Conservation (phyloP, 2,797 vertebrate species). For the Xyrichtys novacula region DNA sequence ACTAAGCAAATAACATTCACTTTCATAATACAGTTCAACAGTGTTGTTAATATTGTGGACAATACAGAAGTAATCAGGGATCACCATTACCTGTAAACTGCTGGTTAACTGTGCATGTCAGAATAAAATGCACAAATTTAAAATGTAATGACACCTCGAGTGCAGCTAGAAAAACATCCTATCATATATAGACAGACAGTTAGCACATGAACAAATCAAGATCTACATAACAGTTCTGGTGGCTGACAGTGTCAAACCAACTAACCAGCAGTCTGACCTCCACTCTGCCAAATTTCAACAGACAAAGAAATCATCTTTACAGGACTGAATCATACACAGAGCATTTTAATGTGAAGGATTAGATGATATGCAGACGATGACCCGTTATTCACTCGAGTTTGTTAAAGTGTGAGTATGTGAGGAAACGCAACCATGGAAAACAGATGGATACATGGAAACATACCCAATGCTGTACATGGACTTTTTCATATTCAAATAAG, state of each 20-base stretch:
- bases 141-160: conserved; percentile 49
- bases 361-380: conserved; percentile 3
- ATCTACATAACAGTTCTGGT: conserved; percentile 33
- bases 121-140: conserved; percentile 74
- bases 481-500: conserved; percentile 16
- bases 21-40: conserved; percentile 38
- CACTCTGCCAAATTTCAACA: conserved; percentile 22
- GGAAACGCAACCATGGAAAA: conserved; percentile 38
- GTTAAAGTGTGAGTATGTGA: neutral
- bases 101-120: conserved; percentile 83
- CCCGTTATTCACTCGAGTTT: conserved; percentile 11
- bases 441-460: conserved; percentile 59
- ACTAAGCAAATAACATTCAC: conserved; percentile 43
- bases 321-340: conserved; percentile 21
- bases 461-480: conserved; percentile 9
- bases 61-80: conserved; percentile 77
- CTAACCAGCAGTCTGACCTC: conserved; percentile 37
- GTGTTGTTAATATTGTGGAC: conserved; percentile 37
- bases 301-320: conserved; percentile 18
- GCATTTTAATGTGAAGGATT: conserved; percentile 15
- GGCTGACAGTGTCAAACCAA: conserved; percentile 35
- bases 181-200: conserved; percentile 29
- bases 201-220: conserved; percentile 16
- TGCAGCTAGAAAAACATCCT: conserved; percentile 47
- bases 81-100: conserved; percentile 85